A percentile compares a stretch with the other conserved stretches of the same genome.
These are phyloP conservation scores for Carassius carassius DNA, from an alignment of 2,113 vertebrate genomes.

Conservation along the genomic window DNA sequence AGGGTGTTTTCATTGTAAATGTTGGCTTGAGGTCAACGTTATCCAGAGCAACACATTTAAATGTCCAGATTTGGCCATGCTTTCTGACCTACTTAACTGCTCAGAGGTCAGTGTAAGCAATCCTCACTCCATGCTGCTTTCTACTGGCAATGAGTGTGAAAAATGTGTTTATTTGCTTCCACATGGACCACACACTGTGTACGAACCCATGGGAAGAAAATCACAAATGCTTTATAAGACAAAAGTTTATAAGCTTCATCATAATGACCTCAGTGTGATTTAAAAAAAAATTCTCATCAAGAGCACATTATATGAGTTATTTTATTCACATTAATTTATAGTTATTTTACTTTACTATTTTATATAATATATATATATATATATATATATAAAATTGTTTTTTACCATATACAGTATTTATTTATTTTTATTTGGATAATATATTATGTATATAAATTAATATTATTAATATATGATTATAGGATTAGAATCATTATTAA, in stretches of 20 bases:
- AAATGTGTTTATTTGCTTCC: slow-evolving; percentile 23
- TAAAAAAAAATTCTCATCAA: too few relatives aligned
- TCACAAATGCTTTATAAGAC: neutral
- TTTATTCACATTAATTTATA: too few relatives aligned
- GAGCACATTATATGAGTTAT: too few relatives aligned
- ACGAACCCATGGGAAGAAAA: neutral
- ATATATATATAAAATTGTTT: too few relatives aligned
- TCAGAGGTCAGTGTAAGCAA: slow-evolving; percentile 12
- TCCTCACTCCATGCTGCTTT: neutral
- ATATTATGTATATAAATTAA: too few relatives aligned
- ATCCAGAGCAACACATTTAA: neutral
- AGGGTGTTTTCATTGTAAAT: neutral
- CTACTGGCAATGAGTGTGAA: neutral
- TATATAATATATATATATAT: too few relatives aligned
- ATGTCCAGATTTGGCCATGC: neutral
- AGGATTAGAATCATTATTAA: too few relatives aligned
- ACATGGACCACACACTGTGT: slow-evolving; percentile 44
- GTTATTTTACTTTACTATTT: too few relatives aligned
- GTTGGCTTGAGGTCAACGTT: neutral
- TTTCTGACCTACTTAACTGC: neutral
- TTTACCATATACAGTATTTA: too few relatives aligned
- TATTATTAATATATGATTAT: too few relatives aligned
- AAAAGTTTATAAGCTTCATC: neutral
- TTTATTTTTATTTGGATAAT: too few relatives aligned
- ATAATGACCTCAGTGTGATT: too few relatives aligned